Evolutionary conservation across 1,140 invertebrate genomes (phyloP).

Genomic region (Ganaspis sp.): DNA sequence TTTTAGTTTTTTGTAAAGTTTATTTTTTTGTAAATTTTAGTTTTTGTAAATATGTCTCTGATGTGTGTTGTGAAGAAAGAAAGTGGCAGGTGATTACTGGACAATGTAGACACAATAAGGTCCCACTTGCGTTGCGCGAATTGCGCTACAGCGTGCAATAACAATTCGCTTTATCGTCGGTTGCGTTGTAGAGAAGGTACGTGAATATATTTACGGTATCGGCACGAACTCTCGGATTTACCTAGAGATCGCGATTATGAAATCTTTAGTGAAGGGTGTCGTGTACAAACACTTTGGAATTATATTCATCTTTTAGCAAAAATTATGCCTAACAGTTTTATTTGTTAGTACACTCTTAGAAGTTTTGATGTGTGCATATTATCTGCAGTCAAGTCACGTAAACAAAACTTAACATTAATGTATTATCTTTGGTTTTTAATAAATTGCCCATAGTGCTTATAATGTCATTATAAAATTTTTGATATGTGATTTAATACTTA

Average conservation of each 20-base stretch:
- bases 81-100: slow-evolving; percentile 63
- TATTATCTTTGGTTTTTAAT: too few species aligned
- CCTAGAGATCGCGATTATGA: slow-evolving; percentile 11
- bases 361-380: background rate
- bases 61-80: background rate
- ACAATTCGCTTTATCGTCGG: background rate
- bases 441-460: too few species aligned
- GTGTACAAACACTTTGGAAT: slow-evolving; percentile 1
- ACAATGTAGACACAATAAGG: slow-evolving; percentile 9
- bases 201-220: slow-evolving; percentile 11
- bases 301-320: slow-evolving; percentile 2
- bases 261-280: slow-evolving; percentile 16
- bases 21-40: too few species aligned
- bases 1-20: too few species aligned
- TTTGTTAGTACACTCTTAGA: background rate
- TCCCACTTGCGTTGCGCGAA: background rate
- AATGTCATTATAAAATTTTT: too few species aligned
- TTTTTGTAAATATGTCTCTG: too few species aligned
- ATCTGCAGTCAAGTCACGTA: background rate
- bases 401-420: too few species aligned
- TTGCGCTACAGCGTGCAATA: slow-evolving; percentile 30
- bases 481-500: too few species aligned
- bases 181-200: slow-evolving; percentile 2
- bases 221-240: slow-evolving; percentile 23
- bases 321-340: background rate